Conservation (phyloP, 2,113 vertebrate genomes). For the Podiceps cristatus region DNA sequence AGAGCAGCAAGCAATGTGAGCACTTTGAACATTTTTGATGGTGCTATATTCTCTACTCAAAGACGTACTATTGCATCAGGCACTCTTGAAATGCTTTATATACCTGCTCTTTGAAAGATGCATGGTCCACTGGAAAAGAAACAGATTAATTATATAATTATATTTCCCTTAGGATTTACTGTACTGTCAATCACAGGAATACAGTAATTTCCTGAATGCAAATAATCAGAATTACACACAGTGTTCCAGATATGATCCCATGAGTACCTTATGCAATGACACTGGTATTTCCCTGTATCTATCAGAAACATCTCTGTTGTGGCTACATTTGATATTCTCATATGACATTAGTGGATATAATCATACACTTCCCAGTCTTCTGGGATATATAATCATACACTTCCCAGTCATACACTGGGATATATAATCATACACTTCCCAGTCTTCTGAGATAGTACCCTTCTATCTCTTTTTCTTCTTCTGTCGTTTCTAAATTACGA, state of each 20-base stretch:
- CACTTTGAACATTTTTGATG: background rate
- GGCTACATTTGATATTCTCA: background rate
- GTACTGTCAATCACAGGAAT: background rate
- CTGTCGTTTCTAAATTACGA: conserved; percentile 38
- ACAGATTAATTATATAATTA: background rate
- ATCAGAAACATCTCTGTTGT: background rate
- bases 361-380: background rate
- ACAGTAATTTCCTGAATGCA: background rate
- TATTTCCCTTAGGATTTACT: background rate
- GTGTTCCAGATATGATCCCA: background rate
- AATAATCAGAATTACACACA: background rate
- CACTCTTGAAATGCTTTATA: background rate
- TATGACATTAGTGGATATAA: background rate
- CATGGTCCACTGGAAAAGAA: background rate
- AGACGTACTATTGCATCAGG: background rate
- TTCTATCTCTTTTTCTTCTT: conserved; percentile 33
- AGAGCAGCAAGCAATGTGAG: background rate
- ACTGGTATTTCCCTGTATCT: background rate
- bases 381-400: background rate
- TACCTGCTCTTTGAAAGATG: background rate
- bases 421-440: background rate
- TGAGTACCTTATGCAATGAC: background rate
- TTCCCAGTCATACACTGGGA: no score
- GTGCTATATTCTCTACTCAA: background rate
- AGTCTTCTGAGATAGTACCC: background rate